Evolutionary conservation across 2,113 vertebrate species (phyloP).

Genomic region (Petrocephalus microphthalmus): DNA sequence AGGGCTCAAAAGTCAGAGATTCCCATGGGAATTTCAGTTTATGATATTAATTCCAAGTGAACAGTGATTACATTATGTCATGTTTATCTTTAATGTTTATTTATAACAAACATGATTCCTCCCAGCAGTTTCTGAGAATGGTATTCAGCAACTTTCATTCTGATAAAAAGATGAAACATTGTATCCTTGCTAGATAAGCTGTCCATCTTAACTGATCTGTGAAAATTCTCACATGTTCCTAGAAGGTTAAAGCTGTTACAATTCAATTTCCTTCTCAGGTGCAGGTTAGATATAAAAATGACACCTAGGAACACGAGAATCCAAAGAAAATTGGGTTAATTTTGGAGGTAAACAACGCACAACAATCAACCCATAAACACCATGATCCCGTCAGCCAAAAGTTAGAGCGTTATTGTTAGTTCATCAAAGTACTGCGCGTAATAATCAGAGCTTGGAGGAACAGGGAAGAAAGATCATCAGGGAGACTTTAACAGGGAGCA

Average conservation of each 20-base stretch:
- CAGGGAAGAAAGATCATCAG: conserved; percentile 13
- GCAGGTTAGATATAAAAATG: background rate
- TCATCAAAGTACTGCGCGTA: background rate
- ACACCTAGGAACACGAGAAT: background rate
- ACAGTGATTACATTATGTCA: background rate
- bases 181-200: background rate
- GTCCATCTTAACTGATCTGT: background rate
- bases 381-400: background rate
- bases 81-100: background rate
- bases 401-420: background rate
- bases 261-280: background rate
- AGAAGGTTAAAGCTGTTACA: background rate
- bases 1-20: conserved; percentile 1
- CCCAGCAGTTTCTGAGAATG: background rate
- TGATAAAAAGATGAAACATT: background rate
- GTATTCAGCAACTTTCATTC: background rate
- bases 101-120: background rate
- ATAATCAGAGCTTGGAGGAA: background rate
- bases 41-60: background rate
- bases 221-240: background rate
- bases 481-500: conserved; percentile 11
- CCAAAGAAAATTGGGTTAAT: background rate
- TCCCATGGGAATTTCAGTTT: background rate
- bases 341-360: background rate
- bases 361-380: background rate